Evolutionary conservation across 2,797 vertebrate genomes (phyloP).

Genomic region (Eurystomus glaucurus): DNA sequence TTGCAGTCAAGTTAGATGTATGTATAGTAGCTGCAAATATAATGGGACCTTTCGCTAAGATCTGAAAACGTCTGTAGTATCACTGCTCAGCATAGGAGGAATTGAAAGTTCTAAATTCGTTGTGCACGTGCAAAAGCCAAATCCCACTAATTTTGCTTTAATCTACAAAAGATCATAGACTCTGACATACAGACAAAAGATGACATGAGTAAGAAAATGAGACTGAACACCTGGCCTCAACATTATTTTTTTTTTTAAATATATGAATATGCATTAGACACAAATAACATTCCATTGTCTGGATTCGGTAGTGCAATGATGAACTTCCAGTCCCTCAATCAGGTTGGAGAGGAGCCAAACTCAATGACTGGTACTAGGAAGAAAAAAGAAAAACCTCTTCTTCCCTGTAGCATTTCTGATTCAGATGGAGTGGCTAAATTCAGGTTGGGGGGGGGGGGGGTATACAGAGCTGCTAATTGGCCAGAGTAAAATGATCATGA

Average conservation of each 20-base stretch:
- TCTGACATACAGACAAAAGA: not conserved
- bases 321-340: not conserved
- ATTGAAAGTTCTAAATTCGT: not conserved
- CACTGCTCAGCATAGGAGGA: not conserved
- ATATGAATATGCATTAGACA: not conserved
- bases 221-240: not conserved
- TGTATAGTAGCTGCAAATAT: not conserved
- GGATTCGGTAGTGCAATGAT: not conserved
- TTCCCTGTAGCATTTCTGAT: not conserved
- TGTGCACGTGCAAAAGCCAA: not conserved
- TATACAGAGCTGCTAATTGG: not conserved
- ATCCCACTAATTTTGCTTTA: not conserved
- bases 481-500: not conserved
- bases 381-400: not conserved
- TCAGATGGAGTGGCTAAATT: not conserved
- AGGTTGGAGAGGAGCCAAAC: not conserved
- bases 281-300: not conserved
- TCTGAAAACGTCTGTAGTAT: not conserved
- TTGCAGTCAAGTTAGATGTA: not conserved
- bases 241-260: not conserved
- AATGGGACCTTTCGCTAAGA: not conserved
- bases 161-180: not conserved
- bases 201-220: not conserved
- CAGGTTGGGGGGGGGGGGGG: rapidly evolving
- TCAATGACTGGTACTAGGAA: not conserved